phyloP scores from a whole-genome alignment of 2,797 vertebrate genomes.

The Eupleurogrammus muticus region DNA sequence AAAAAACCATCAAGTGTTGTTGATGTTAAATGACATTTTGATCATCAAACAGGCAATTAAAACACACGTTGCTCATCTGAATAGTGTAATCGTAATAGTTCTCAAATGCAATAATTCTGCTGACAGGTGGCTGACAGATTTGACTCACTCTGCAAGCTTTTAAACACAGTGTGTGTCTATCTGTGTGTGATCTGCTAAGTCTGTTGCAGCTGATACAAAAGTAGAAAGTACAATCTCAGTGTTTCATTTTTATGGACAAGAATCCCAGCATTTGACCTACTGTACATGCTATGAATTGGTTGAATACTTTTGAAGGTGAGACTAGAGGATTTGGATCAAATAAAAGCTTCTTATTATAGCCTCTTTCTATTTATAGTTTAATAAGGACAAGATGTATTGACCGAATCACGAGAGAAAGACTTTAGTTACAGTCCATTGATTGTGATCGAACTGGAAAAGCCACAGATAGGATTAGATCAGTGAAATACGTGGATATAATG shows the following conservation, averaged over 20 bases:
- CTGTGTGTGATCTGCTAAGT: not conserved
- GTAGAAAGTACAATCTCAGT: conserved; percentile 13
- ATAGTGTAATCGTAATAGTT: not conserved
- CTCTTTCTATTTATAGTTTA: too few relatives aligned
- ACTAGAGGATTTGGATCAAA: too few relatives aligned
- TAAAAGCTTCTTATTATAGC: too few relatives aligned
- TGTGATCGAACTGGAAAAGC: too few relatives aligned
- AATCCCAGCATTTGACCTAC: conserved; percentile 55
- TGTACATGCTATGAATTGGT: conserved; percentile 40
- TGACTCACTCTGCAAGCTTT: not conserved
- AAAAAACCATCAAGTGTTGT: not conserved
- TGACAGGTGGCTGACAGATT: conserved; percentile 4
- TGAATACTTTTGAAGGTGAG: not conserved
- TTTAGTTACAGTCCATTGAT: too few relatives aligned
- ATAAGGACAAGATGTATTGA: not conserved
- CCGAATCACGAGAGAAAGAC: not conserved
- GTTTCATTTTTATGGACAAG: conserved; percentile 40
- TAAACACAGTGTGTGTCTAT: not conserved
- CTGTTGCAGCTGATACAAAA: conserved; percentile 25
- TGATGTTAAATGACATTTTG: not conserved
- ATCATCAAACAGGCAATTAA: too few relatives aligned
- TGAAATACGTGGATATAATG: not conserved
- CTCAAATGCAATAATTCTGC: conserved; percentile 39
- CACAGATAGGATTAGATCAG: too few relatives aligned
- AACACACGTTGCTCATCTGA: not conserved